Evolutionary conservation across 2,888 invertebrate genomes (phyloP), one percentile per base, ranked within the genome.

Genomic region (Drymonia ruficornis): DNA sequence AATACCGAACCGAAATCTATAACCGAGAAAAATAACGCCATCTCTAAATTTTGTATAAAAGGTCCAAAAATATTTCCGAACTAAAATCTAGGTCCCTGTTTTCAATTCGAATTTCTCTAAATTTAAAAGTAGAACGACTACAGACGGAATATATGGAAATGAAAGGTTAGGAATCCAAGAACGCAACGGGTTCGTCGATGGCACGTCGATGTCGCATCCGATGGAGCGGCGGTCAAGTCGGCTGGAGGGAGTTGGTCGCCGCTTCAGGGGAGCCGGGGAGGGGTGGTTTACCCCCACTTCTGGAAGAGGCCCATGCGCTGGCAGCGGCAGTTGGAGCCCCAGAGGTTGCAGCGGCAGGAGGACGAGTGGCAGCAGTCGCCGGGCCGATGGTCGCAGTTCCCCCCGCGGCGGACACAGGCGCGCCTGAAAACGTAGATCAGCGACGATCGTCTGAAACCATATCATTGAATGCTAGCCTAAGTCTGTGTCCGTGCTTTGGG

Each of bases 301-400:
- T 97, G 97, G 94, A 97, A 97, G 81, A 97, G 94, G 59, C 97
- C 97, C 95, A 96, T 95, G 74, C 97, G 95, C 87, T 97, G 97
- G 87, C 97, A 97, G 77, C 96, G 94, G 87, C 97, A 97, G 93
- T 97, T 97, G 82, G 96, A 95, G 59, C 97, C 97, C 97, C 97
- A 97, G 50, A 97, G 93, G 88, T 97, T 97, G 94, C 97, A 97
- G 63, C 97, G 94, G 89, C 97, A 97, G 64, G 96, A 96, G 64
- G 96, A 96, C 74, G 96, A 96, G 92, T 95, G 95, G 93, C 97
- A 97, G 93, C 97, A 97, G 86, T 97, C 97, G 63, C 96, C 95
- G 12, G 96, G 96, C 60, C 97, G 94, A 84, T 97, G 96, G 87
- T 97, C 97, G 89, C 97, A 97, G 91, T 96, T 96, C 64, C 96